These are phyloP conservation scores for Nephotettix cincticeps DNA, from an alignment of 1,140 invertebrate species.

Conservation along the genomic window DNA sequence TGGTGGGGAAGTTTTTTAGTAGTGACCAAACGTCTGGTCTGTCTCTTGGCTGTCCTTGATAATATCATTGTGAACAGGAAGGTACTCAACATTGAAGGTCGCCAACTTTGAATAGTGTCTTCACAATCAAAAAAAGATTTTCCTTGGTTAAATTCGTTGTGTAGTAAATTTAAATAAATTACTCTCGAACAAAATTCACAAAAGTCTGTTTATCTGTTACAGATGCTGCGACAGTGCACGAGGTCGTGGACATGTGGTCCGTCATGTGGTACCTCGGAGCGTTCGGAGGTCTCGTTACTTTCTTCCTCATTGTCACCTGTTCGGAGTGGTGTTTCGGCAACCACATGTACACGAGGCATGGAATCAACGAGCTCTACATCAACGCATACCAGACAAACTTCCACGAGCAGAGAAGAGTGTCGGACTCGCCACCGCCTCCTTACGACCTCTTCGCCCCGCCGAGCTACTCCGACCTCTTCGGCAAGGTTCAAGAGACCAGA, in stretches of 20 bases:
- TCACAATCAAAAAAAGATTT: too few species aligned
- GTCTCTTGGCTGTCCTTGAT: too few species aligned
- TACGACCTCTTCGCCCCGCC: slow-evolving; percentile 61
- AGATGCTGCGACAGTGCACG: neutral
- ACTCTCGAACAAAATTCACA: too few species aligned
- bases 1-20: too few species aligned
- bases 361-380: slow-evolving; percentile 38
- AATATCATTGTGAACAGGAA: too few species aligned
- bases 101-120: too few species aligned
- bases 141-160: too few species aligned
- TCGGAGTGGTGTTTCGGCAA: slow-evolving; percentile 58
- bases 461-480: slow-evolving; percentile 49
- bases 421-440: slow-evolving; percentile 54
- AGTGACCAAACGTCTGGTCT: too few species aligned
- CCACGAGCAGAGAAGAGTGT: slow-evolving; percentile 34
- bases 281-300: slow-evolving; percentile 57
- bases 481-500: neutral
- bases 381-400: slow-evolving; percentile 19
- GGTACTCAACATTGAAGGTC: too few species aligned
- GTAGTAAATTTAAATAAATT: too few species aligned
- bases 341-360: slow-evolving; percentile 39
- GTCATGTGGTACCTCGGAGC: slow-evolving; percentile 61
- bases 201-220: slow-evolving; percentile 14
- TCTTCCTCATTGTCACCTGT: slow-evolving; percentile 60
- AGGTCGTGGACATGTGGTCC: slow-evolving; percentile 52